A percentile compares a stretch with the other conserved stretches of the same genome.
phyloP scores from a whole-genome alignment of 1,140 invertebrate genomes.

The fruit fly (Drosophila melanogaster) region Release_6_plus_ISO1_MT NT_037436.4:10092001-10092500 shows the following conservation, averaged over 20 bases:
- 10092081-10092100: too few relatives aligned
- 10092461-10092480: constrained; percentile 33
- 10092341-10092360: constrained; percentile 2
- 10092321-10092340: constrained; percentile 45
- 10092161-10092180: constrained; percentile 53
- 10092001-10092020: neutral
- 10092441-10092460: constrained; percentile 19
- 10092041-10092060: neutral
- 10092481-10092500: constrained; percentile 37
- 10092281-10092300: constrained; percentile 27
- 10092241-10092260: constrained; percentile 11
- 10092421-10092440: constrained; percentile 63
- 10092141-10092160: constrained; percentile 63
- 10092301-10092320: constrained; percentile 40
- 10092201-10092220: constrained; percentile 13
- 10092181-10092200: constrained; percentile 24
- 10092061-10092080: neutral
- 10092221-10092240: neutral
- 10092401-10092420: constrained; percentile 56
- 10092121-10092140: constrained; percentile 66
- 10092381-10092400: constrained; percentile 51
- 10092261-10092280: constrained; percentile 43
- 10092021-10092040: neutral
- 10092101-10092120: constrained; percentile 10
- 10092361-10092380: constrained; percentile 25